phyloP scores from a whole-genome alignment of 2,888 invertebrate genomes.

The Mesoligia furuncula region DNA sequence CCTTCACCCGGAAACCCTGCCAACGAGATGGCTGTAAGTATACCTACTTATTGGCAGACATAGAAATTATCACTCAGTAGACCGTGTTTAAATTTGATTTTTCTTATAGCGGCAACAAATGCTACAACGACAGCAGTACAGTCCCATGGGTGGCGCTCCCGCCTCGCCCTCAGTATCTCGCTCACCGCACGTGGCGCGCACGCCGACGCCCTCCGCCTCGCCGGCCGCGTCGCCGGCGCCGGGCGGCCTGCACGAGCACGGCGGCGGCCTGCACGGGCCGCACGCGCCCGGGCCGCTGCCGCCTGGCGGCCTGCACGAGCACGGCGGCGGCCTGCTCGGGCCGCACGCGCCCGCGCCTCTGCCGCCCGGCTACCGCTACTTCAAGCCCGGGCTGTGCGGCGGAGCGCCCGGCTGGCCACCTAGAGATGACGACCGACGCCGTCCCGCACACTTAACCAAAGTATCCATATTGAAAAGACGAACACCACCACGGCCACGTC shows the following conservation, averaged over 20 bases:
- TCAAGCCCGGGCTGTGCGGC: constrained; percentile 91
- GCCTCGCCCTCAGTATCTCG: constrained; percentile 90
- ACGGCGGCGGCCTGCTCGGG: constrained; percentile 75
- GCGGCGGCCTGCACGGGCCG: constrained; percentile 62
- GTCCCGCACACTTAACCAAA: constrained; percentile 84
- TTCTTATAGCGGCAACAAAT: constrained; percentile 84
- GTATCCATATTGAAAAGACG: constrained; percentile 91
- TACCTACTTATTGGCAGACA: neutral
- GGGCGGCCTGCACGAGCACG: constrained; percentile 65
- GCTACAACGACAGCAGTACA: constrained; percentile 88
- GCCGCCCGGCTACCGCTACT: constrained; percentile 91
- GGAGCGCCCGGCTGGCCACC: constrained; percentile 92
- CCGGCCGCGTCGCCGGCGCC: constrained; percentile 86
- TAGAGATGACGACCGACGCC: constrained; percentile 82
- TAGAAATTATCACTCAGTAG: neutral
- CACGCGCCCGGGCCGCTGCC: constrained; percentile 71
- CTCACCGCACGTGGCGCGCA: constrained; percentile 90
- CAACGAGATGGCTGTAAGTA: constrained; percentile 85
- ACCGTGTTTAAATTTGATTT: neutral
- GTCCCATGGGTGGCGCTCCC: constrained; percentile 89
- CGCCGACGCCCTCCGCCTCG: constrained; percentile 85
- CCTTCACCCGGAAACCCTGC: constrained; percentile 87
- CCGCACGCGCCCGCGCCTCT: constrained; percentile 87
- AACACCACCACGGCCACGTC: constrained; percentile 90
- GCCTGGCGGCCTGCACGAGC: constrained; percentile 42